phyloP scores from a whole-genome alignment of 2,888 invertebrate species.

The Acronicta alni region DNA sequence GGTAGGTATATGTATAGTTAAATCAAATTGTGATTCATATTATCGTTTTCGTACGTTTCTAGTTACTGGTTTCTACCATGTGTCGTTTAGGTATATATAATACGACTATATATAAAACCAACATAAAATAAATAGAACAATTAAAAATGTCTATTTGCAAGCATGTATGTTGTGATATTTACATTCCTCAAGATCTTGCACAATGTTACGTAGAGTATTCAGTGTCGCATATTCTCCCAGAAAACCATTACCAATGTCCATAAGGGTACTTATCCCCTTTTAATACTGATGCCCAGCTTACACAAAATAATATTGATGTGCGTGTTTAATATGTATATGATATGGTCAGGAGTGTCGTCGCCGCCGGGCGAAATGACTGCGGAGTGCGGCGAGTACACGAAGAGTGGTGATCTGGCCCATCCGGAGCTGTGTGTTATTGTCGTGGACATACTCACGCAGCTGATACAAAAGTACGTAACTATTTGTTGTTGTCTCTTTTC shows the following conservation, averaged over 20 bases:
- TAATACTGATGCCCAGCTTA: background rate
- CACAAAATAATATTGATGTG: background rate
- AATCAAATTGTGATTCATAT: background rate
- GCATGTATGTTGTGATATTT: too few relatives aligned
- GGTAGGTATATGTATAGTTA: background rate
- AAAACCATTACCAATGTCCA: too few relatives aligned
- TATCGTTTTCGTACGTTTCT: background rate
- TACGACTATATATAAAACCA: too few relatives aligned
- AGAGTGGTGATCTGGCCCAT: constrained; percentile 84
- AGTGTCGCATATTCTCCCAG: background rate
- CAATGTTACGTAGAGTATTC: background rate
- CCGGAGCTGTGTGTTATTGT: constrained; percentile 90
- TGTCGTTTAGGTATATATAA: background rate
- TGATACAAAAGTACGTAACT: constrained; percentile 85
- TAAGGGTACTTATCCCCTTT: background rate
- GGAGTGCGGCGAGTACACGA: constrained; percentile 70
- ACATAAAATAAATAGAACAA: too few relatives aligned
- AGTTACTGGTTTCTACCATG: background rate
- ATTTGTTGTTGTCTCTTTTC: background rate
- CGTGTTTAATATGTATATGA: background rate
- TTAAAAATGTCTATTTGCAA: too few relatives aligned
- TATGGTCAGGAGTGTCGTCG: constrained; percentile 63
- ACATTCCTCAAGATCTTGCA: background rate
- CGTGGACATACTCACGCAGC: constrained; percentile 89
- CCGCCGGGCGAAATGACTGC: constrained; percentile 56